These are phyloP conservation scores for Antechinus flavipes DNA, from an alignment of 2,113 vertebrate species.

Conservation along the genomic window DNA sequence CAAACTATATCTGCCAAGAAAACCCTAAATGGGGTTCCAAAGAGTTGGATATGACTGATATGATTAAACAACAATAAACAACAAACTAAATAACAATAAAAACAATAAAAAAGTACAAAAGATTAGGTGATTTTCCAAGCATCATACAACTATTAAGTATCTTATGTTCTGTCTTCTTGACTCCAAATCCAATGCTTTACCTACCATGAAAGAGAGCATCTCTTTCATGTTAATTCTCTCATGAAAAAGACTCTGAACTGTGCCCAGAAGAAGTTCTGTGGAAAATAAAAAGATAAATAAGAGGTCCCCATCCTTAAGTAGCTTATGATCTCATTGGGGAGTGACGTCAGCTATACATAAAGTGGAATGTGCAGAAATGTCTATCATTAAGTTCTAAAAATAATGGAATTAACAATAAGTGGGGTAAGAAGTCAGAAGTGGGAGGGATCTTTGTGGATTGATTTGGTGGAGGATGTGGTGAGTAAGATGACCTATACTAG, in stretches of 20 bases:
- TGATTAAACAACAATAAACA: too few relatives aligned
- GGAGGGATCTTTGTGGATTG: background rate
- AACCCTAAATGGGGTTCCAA: too few relatives aligned
- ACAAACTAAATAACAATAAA: too few relatives aligned
- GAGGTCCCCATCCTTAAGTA: background rate
- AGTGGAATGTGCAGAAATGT: background rate
- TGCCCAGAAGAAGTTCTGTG: background rate
- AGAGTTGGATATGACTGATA: too few relatives aligned
- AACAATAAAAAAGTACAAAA: too few relatives aligned
- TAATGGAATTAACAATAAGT: background rate
- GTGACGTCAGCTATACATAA: background rate
- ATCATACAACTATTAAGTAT: background rate
- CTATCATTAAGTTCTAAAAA: background rate
- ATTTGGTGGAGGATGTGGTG: background rate
- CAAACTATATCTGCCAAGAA: too few relatives aligned
- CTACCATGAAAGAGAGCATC: background rate
- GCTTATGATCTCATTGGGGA: background rate
- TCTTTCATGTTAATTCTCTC: background rate
- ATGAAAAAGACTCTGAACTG: background rate
- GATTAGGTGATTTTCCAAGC: background rate
- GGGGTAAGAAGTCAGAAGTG: background rate
- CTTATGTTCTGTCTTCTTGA: background rate
- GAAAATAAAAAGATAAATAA: background rate
- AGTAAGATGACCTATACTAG: background rate
- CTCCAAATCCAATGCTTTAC: too few relatives aligned